Evolutionary conservation across 1,140 invertebrate species (phyloP), one percentile per base, ranked within the genome.

Genomic region (Drosophila elegans): DNA sequence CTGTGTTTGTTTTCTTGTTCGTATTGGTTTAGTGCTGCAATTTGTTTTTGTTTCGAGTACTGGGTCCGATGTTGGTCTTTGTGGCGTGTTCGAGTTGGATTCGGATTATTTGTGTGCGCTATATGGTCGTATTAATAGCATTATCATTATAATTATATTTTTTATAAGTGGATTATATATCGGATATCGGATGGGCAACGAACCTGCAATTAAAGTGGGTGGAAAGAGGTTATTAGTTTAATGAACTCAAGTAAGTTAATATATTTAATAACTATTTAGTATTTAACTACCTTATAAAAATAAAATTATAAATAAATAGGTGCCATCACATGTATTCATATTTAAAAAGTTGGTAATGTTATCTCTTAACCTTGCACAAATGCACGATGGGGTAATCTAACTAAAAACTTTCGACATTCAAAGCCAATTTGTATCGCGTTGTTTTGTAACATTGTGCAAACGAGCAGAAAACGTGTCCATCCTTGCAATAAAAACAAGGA

Each of bases 141-240:
- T 77, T 74, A 61, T 66, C 38, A 71, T 78, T 57, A 61, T 62
- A 75, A 52, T 78, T 64, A 53, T 51, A 52, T 52, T 16, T 49
- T 67, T 74, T 59, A 75, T 76, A 67, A 59, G 78, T 71, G 74
- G 48, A 71, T 84, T 80, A 66, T 44, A 55, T 77, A 74, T 80
- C 73, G 67, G 51, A 13, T 54, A 69, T 54, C 62, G 52, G 63
- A 54, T 80, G 41, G 77, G 55, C 82, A 86, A 85, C 82, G 78
- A 85, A 85, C 82, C 82, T 85, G 82, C 27, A 86, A 85, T 36
- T 32, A 78, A 6, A 66, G 11, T 41, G 0, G 12, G 36, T 7
- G 6, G 36, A 6, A 32, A 2, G 0, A 6, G 10, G 9, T 39
- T 38, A 61, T 48, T 60, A 44, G 13, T 21, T 32, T 54, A 29